phyloP scores from a whole-genome alignment of 2,888 invertebrate genomes.

The Aleiodes leptofemur region DNA sequence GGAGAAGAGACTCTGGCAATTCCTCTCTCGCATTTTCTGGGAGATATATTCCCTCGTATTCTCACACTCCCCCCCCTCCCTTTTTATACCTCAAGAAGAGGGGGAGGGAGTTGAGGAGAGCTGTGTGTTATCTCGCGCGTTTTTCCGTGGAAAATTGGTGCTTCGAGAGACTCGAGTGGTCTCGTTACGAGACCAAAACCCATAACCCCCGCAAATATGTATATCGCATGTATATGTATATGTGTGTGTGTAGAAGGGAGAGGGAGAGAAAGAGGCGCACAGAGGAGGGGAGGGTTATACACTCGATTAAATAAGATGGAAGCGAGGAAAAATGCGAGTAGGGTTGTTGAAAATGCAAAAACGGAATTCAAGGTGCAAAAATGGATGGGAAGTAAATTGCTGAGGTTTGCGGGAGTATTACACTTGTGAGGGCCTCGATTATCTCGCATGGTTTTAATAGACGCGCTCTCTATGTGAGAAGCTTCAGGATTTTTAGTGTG shows the following conservation, averaged over 20 bases:
- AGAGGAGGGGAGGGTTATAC: not conserved
- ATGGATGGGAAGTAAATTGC: slow-evolving; percentile 58
- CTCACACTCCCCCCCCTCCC: not conserved
- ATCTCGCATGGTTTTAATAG: slow-evolving; percentile 67
- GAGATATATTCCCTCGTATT: slow-evolving; percentile 36
- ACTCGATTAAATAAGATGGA: slow-evolving; percentile 36
- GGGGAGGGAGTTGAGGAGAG: not conserved
- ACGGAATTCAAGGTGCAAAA: slow-evolving; percentile 37
- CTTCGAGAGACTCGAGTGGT: slow-evolving; percentile 41
- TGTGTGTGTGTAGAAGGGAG: not conserved
- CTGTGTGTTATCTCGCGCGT: slow-evolving; percentile 37
- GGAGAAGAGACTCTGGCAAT: slow-evolving; percentile 47
- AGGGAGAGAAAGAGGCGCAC: not conserved
- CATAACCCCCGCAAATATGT: slow-evolving; percentile 19
- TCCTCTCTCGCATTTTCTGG: slow-evolving; percentile 49
- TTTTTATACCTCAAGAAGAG: not conserved
- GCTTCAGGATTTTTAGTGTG: slow-evolving; percentile 24
- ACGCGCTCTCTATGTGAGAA: slow-evolving; percentile 48
- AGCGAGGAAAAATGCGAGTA: slow-evolving; percentile 5
- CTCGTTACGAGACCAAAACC: slow-evolving; percentile 41
- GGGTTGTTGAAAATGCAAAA: slow-evolving; percentile 10
- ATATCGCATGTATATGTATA: slow-evolving; percentile 5
- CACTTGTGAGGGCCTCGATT: slow-evolving; percentile 57
- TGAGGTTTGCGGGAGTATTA: slow-evolving; percentile 63
- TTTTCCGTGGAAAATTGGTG: slow-evolving; percentile 44